These are phyloP conservation scores for Perizoma flavofasciatum DNA, from an alignment of 2,888 invertebrate genomes.

Conservation along the genomic window DNA sequence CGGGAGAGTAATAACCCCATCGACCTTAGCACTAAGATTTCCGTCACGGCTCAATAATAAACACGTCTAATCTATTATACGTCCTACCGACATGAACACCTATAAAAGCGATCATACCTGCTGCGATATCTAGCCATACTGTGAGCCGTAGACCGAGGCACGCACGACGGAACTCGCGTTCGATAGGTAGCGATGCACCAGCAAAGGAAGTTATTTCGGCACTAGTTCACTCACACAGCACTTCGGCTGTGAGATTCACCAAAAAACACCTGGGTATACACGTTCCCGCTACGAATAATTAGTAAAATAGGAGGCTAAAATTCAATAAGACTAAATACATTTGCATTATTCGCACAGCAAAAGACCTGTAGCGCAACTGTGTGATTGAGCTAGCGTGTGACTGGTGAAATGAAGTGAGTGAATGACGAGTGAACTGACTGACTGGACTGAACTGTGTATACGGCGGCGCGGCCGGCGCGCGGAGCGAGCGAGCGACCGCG, in stretches of 20 bases:
- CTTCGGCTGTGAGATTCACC: constrained; percentile 10
- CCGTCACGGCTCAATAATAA: constrained; percentile 2
- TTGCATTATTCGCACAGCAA: constrained; percentile 39
- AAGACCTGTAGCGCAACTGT: constrained; percentile 68
- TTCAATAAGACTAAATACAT: background rate
- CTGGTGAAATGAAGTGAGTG: constrained; percentile 60
- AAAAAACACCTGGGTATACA: constrained; percentile 8
- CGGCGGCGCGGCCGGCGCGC: constrained; percentile 7
- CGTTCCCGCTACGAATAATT: constrained; percentile 10
- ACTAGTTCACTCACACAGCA: constrained; percentile 11
- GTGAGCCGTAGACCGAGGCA: constrained; percentile 53
- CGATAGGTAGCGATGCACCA: constrained; percentile 40
- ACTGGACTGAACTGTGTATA: no score
- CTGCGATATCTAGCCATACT: constrained; percentile 74
- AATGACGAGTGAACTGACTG: constrained; percentile 11
- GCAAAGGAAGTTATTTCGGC: constrained; percentile 12
- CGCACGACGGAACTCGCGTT: constrained; percentile 49
- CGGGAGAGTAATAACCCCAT: constrained; percentile 8
- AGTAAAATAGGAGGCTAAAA: constrained; percentile 7
- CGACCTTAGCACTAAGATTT: constrained; percentile 6
- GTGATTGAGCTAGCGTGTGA: constrained; percentile 77
- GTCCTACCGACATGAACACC: background rate
- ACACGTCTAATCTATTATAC: background rate
- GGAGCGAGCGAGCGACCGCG: no score
- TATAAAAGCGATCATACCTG: constrained; percentile 30